Conservation (phyloP, 2,113 vertebrate genomes). For the Ivindomyrus marchei region DNA sequence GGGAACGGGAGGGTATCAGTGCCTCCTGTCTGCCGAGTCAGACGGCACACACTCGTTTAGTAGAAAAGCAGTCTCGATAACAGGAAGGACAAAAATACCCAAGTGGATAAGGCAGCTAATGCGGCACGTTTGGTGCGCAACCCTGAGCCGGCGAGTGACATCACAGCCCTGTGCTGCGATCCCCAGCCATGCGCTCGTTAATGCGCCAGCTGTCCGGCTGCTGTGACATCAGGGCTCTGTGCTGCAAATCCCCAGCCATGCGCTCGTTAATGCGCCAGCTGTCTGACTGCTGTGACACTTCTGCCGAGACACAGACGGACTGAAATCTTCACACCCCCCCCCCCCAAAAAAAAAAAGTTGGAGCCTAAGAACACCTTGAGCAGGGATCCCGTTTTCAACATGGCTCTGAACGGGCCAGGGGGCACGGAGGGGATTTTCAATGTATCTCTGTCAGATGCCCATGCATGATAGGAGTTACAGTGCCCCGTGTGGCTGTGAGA, state of each 20-base stretch:
- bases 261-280: neutral
- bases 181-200: neutral
- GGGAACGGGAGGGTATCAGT: neutral
- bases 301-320: neutral
- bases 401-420: neutral
- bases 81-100: neutral
- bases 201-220: neutral
- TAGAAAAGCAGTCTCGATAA: neutral
- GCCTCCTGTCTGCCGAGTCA: neutral
- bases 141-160: neutral
- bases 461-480: neutral
- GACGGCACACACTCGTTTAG: neutral
- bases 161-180: neutral
- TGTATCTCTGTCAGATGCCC: neutral
- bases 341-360: neutral
- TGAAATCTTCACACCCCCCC: neutral
- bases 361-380: neutral
- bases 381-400: neutral
- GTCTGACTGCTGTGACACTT: neutral
- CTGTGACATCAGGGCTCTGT: neutral
- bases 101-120: neutral
- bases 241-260: neutral
- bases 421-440: neutral
- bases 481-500: neutral
- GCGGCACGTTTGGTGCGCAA: neutral